Evolutionary conservation across 1,140 invertebrate species (phyloP).

Genomic region (Drosophila pectinifera): DNA sequence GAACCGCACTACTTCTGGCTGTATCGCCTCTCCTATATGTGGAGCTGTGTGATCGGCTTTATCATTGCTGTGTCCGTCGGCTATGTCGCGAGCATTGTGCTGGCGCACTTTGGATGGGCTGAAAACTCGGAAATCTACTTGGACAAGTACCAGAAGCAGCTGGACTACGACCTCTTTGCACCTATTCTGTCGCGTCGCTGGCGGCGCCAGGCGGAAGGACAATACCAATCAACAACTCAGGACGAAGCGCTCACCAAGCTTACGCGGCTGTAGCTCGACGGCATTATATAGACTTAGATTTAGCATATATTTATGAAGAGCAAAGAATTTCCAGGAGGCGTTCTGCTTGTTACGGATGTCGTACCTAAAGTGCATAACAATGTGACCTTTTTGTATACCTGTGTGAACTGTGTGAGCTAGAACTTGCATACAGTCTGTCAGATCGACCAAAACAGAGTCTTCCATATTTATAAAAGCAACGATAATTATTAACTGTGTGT

Average conservation of each 20-base stretch:
- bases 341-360: constrained; percentile 46
- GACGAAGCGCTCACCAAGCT: constrained; percentile 64
- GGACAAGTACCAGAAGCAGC: constrained; percentile 54
- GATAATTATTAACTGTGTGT: constrained; percentile 44
- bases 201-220: constrained; percentile 44
- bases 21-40: constrained; percentile 93
- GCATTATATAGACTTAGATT: constrained; percentile 4
- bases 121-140: constrained; percentile 76
- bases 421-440: constrained; percentile 19
- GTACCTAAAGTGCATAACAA: constrained; percentile 74
- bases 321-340: constrained; percentile 41
- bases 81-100: constrained; percentile 86
- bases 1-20: constrained; percentile 70
- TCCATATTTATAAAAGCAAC: constrained; percentile 61
- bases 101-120: constrained; percentile 60
- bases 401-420: constrained; percentile 43
- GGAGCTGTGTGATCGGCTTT: constrained; percentile 91
- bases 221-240: background rate
- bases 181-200: constrained; percentile 86
- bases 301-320: constrained; percentile 35
- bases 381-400: constrained; percentile 81
- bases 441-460: constrained; percentile 55
- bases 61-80: constrained; percentile 88
- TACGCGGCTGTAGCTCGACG: constrained; percentile 23
- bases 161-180: constrained; percentile 88